Evolutionary conservation across 2,797 vertebrate species (phyloP), one percentile per base, ranked within the genome.

Genomic region (Orientallactaga sibirica): DNA sequence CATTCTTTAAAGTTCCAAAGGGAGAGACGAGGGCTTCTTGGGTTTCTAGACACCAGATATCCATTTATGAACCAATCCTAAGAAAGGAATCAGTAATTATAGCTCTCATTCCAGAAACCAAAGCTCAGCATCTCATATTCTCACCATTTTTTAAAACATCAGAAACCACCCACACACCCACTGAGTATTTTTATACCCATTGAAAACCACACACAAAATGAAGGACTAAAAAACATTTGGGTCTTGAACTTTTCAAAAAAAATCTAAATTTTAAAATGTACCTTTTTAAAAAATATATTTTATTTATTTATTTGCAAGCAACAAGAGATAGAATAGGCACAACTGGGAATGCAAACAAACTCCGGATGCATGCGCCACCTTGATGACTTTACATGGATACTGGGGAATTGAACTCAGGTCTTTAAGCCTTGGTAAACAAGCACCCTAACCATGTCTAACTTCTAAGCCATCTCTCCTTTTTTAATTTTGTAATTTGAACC

Each of bases 131-230:
- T 96, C 96, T 96, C 96, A 94, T 88, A 95, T 96, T 94, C 96
- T 96, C 92, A 96, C 88, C 67, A 2, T 96, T 96, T 96, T 94
- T 93, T 96, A 95, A 97, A 97, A 88, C 95, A 96, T 4, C 16
- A 97, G 95, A 95, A 97, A 88, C 95, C 96, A 89, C 95, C 96
- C 95, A 96, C 96, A 95, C 75, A 94, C 95, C 95, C 96, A 95
- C 88, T 0, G 81, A 91, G 96, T 97, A 96, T 97, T 96, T 97
- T 97, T 97, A 95, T 92, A 95, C 75, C 95, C 95, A 95, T 88
- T 93, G 90, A 95, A 96, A 96, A 91, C 96, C 97, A 94, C 95
- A 96, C n/a, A 78, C 74, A 52, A 95, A 97, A 94, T 96, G 94
- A 91, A 96, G 71, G 95, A 91, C 93, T 96, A 95, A 92, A 92